A percentile compares a stretch with the other conserved stretches of the same genome.
These are phyloP conservation scores for Pyrochroa serraticornis DNA, from an alignment of 2,888 invertebrate species.

Conservation along the genomic window DNA sequence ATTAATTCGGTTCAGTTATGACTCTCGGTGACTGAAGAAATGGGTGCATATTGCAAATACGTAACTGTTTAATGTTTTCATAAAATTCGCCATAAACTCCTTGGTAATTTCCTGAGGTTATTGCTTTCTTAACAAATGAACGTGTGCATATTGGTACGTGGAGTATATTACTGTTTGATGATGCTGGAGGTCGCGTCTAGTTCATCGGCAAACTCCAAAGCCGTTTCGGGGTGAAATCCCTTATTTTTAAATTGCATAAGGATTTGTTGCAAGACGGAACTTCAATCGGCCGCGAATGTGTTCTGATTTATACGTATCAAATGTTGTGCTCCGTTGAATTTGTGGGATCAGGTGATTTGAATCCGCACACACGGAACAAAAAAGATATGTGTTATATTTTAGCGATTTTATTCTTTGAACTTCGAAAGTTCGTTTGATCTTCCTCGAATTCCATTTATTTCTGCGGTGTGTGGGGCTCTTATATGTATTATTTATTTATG, in stretches of 20 bases:
- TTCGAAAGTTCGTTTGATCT: slow-evolving; percentile 31
- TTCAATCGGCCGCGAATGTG: slow-evolving; percentile 21
- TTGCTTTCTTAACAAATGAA: no score
- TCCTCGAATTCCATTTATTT: slow-evolving; percentile 20
- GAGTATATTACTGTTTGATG: no score
- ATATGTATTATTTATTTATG: slow-evolving; percentile 26
- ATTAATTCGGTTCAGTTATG: no score
- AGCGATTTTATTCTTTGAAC: slow-evolving; percentile 42
- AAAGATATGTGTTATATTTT: slow-evolving; percentile 36
- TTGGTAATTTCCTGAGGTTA: no score
- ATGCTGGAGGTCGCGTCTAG: no score
- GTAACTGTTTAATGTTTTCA: no score
- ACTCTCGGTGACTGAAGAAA: no score
- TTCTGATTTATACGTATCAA: slow-evolving; percentile 52
- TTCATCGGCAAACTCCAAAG: no score
- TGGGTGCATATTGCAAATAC: no score
- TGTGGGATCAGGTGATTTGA: slow-evolving; percentile 52
- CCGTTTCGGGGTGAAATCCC: no score
- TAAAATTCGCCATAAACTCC: no score
- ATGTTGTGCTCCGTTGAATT: slow-evolving; percentile 50
- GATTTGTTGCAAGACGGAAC: slow-evolving; percentile 4
- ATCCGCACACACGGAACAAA: slow-evolving; percentile 41
- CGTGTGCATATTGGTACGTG: no score
- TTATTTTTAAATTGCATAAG: neutral
- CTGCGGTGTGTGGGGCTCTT: slow-evolving; percentile 16